Percentiles rank a stretch among this genome's conserved stretches.
These are phyloP conservation scores for Brachyalestes nurse DNA, from an alignment of 2,797 vertebrate genomes.

Conservation along the genomic window DNA sequence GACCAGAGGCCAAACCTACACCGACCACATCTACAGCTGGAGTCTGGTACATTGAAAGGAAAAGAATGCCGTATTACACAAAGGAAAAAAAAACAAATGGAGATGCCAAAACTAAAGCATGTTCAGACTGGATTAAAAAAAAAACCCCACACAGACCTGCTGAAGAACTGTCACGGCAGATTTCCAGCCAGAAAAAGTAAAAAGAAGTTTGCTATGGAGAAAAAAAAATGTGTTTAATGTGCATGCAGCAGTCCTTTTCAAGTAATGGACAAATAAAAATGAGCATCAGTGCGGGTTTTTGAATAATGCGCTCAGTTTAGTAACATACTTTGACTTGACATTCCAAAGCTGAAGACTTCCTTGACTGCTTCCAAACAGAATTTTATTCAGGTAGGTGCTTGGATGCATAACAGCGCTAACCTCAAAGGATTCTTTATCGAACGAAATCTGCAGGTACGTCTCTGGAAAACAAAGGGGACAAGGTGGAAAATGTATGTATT, in stretches of 20 bases:
- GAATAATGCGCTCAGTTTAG: neutral
- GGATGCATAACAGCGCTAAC: conserved; percentile 92
- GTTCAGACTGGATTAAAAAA: neutral
- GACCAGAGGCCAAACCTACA: conserved; percentile 85
- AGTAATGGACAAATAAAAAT: neutral
- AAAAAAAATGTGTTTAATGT: conserved; percentile 11
- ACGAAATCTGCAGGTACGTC: conserved; percentile 85
- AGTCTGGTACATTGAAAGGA: conserved; percentile 74
- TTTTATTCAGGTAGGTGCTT: conserved; percentile 96
- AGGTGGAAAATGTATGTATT: neutral
- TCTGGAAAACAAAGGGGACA: conserved; percentile 73
- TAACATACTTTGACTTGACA: conserved; percentile 88
- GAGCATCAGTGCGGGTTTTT: neutral
- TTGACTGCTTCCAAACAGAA: conserved; percentile 92
- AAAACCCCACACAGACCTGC: conserved; percentile 78
- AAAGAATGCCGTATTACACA: neutral
- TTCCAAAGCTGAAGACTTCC: conserved; percentile 95
- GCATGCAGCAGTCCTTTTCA: too few relatives aligned
- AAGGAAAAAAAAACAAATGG: neutral
- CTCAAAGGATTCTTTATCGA: conserved; percentile 86
- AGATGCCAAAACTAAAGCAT: neutral
- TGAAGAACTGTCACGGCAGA: conserved; percentile 86
- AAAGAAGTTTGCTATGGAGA: conserved; percentile 86
- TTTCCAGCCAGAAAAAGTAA: conserved; percentile 88
- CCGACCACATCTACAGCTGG: conserved; percentile 93